Percentiles rank a stretch among this genome's conserved stretches.
phyloP scores from a whole-genome alignment of 2,113 vertebrate species.

The Oplegnathus fasciatus region DNA sequence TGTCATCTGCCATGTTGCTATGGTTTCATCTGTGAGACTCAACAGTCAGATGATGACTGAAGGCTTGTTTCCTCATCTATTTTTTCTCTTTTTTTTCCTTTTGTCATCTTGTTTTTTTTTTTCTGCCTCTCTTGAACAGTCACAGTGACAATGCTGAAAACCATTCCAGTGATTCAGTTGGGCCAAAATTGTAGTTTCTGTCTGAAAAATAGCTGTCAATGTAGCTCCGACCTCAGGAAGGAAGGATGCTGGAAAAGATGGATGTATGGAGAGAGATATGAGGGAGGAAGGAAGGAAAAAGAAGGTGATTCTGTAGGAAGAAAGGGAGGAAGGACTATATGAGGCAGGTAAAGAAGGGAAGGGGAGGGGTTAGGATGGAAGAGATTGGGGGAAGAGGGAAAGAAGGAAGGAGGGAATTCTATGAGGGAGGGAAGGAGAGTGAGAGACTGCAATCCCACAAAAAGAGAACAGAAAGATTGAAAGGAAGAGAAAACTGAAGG shows the following conservation, averaged over 20 bases:
- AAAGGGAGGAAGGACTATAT: neutral
- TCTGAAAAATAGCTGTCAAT: neutral
- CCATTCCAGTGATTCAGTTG: neutral
- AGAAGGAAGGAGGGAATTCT: neutral
- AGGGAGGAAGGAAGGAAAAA: neutral
- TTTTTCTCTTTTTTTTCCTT: neutral
- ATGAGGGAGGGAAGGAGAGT: neutral
- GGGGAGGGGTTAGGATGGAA: neutral
- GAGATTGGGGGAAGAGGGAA: neutral
- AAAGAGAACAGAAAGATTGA: neutral
- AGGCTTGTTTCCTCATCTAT: constrained; percentile 8
- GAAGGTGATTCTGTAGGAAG: neutral
- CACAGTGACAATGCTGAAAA: neutral
- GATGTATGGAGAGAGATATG: neutral
- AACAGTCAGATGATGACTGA: constrained; percentile 3
- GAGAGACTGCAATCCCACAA: neutral
- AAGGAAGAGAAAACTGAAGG: neutral
- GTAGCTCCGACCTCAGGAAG: neutral
- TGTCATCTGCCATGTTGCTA: constrained; percentile 33
- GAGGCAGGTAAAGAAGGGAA: neutral
- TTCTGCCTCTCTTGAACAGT: neutral
- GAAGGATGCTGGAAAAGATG: neutral
- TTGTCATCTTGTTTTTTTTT: neutral
- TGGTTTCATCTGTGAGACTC: constrained; percentile 27
- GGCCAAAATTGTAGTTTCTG: neutral